These are phyloP conservation scores for Hycleus cichorii DNA, from an alignment of 1,140 invertebrate genomes.

Conservation along the genomic window DNA sequence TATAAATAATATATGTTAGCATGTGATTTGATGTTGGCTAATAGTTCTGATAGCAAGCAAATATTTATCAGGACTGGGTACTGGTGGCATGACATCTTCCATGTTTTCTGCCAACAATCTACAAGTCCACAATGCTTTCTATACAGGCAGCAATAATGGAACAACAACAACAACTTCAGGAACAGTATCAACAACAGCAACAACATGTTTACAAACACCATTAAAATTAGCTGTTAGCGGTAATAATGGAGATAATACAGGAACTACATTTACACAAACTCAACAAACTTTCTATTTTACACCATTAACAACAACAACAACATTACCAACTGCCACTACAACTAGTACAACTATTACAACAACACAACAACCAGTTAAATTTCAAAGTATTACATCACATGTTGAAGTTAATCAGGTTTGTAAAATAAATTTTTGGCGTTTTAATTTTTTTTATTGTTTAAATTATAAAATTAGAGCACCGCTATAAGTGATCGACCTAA, in stretches of 20 bases:
- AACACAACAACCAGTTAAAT: slow-evolving; percentile 33
- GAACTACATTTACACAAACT: slow-evolving; percentile 15
- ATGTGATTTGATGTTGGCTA: not conserved
- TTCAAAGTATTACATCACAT: slow-evolving; percentile 33
- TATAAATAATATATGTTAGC: no score
- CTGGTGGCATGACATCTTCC: slow-evolving; percentile 24
- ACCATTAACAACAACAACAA: slow-evolving; percentile 25
- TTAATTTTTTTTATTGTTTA: not conserved
- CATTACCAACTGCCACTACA: slow-evolving; percentile 21
- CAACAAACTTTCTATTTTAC: slow-evolving; percentile 36
- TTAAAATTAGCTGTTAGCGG: slow-evolving; percentile 21
- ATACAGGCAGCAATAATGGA: slow-evolving; percentile 17
- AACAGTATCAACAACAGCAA: slow-evolving; percentile 1
- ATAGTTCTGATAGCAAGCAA: slow-evolving; percentile 6
- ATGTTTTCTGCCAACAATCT: slow-evolving; percentile 28
- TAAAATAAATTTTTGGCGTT: not conserved
- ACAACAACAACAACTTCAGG: slow-evolving; percentile 4
- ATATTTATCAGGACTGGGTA: slow-evolving; percentile 23
- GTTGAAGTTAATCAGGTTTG: slow-evolving; percentile 44
- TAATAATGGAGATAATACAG: slow-evolving; percentile 8
- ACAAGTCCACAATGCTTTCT: slow-evolving; percentile 35
- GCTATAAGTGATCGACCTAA: slow-evolving; percentile 74
- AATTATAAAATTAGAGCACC: slow-evolving; percentile 49
- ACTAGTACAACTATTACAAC: slow-evolving; percentile 28
- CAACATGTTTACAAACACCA: slow-evolving; percentile 16